Conservation (phyloP, 2,888 invertebrate genomes). For the Limenitis arthemis region DNA sequence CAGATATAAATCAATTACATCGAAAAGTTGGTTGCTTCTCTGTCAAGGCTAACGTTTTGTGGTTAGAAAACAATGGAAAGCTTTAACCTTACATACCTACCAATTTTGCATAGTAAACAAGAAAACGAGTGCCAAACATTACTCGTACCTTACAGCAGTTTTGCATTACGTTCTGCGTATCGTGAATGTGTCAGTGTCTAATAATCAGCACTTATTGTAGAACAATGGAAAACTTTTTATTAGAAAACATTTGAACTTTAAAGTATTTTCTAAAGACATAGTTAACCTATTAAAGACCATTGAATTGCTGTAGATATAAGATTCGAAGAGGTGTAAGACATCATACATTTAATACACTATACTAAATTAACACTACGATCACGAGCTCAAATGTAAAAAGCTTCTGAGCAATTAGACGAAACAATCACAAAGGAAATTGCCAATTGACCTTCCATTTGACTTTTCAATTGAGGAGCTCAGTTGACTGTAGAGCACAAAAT, state of each 20-base stretch:
- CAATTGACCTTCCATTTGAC: conserved; percentile 66
- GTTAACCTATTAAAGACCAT: no score
- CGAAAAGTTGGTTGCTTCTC: conserved; percentile 13
- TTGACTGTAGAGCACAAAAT: conserved; percentile 1
- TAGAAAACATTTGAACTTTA: not conserved
- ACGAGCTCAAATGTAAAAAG: conserved; percentile 31
- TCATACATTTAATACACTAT: not conserved
- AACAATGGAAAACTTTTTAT: conserved; percentile 1
- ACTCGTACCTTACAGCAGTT: conserved; percentile 16
- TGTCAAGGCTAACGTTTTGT: conserved; percentile 24
- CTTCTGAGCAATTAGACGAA: conserved; percentile 53
- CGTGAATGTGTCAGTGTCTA: conserved; percentile 13
- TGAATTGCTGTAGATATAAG: no score
- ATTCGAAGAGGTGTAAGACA: no score
- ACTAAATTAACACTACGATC: not conserved
- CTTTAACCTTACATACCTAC: conserved; percentile 16
- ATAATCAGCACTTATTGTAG: not conserved
- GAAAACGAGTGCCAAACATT: conserved; percentile 12
- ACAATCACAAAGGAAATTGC: conserved; percentile 65
- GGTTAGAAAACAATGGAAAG: conserved; percentile 26
- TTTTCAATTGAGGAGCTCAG: conserved; percentile 43
- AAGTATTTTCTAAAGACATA: no score
- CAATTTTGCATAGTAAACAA: conserved; percentile 10
- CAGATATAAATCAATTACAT: conserved; percentile 19
- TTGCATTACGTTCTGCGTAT: conserved; percentile 14